These are phyloP conservation scores for Gephyroberyx darwinii DNA, from an alignment of 2,797 vertebrate species.

Conservation along the genomic window DNA sequence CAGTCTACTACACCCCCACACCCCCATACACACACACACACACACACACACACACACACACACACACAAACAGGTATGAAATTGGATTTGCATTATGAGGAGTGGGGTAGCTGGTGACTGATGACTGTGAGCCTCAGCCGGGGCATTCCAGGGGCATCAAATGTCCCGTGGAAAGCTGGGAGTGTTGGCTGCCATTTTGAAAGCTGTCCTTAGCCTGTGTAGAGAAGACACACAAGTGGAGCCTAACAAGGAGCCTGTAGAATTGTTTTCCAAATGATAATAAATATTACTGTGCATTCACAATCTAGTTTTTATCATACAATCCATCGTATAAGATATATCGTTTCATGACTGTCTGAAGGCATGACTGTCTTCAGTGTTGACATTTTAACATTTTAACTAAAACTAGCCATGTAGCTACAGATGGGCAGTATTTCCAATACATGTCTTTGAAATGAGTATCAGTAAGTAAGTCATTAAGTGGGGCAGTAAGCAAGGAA, in stretches of 20 bases:
- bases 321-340: not conserved
- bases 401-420: not conserved
- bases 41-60: conserved; percentile 24
- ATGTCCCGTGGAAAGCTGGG: conserved; percentile 50
- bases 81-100: conserved; percentile 47
- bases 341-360: too few relatives aligned
- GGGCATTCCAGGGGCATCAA: conserved; percentile 55
- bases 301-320: not conserved
- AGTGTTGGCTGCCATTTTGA: conserved; percentile 61
- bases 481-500: too few relatives aligned
- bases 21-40: conserved; percentile 4
- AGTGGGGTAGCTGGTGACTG: conserved; percentile 26
- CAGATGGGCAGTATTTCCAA: not conserved
- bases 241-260: not conserved
- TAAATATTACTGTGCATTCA: conserved; percentile 8
- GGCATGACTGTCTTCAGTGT: too few relatives aligned
- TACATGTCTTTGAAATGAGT: not conserved
- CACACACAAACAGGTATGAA: conserved; percentile 29
- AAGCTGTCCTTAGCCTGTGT: conserved; percentile 42
- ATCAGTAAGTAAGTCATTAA: too few relatives aligned
- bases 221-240: conserved; percentile 8
- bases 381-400: not conserved
- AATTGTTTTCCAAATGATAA: conserved; percentile 5
- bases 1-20: conserved; percentile 44
- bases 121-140: conserved; percentile 38